phyloP scores from a whole-genome alignment of 2,113 vertebrate species.

The Benitochromis conjunctus region DNA sequence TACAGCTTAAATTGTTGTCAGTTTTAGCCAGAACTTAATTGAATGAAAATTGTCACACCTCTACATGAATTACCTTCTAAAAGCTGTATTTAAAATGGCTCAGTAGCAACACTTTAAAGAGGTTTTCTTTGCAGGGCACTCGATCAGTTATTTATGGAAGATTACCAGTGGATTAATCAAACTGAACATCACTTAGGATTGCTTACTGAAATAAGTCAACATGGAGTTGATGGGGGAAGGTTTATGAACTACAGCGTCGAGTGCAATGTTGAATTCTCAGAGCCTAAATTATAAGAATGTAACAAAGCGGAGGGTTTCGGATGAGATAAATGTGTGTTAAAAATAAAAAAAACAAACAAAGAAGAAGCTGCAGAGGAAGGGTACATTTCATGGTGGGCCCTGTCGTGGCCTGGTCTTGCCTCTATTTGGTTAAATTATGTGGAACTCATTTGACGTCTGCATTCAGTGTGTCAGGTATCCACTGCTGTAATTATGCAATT shows the following conservation, averaged over 20 bases:
- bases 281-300: neutral
- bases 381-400: conserved; percentile 39
- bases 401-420: conserved; percentile 63
- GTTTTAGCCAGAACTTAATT: neutral
- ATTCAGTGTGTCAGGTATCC: conserved; percentile 77
- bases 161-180: neutral
- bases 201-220: neutral
- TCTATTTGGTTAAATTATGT: conserved; percentile 80
- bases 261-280: neutral
- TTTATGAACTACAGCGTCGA: neutral
- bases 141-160: neutral
- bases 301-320: neutral
- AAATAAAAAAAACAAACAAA: neutral
- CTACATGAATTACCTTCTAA: neutral
- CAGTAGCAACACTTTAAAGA: neutral
- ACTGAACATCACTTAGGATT: neutral
- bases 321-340: neutral
- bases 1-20: neutral
- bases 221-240: neutral
- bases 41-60: neutral
- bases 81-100: neutral
- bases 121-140: neutral
- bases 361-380: conserved; percentile 2
- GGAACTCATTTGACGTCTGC: conserved; percentile 77
- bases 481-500: conserved; percentile 80